A percentile compares a stretch with the other conserved stretches of the same genome.
These are phyloP conservation scores for Pseudococcus viburni DNA, from an alignment of 2,888 invertebrate genomes.

Conservation along the genomic window DNA sequence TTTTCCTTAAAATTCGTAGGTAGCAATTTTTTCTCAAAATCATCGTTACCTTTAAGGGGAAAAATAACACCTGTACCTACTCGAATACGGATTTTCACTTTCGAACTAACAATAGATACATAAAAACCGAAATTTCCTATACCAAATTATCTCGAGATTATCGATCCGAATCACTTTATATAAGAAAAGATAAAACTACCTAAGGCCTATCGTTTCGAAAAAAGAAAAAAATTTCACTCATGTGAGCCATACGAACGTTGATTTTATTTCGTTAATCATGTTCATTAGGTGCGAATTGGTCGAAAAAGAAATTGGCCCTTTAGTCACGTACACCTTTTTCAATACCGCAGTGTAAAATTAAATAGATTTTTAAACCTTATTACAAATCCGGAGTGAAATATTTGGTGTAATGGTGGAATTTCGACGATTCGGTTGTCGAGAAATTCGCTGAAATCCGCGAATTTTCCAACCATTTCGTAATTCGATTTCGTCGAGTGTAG, in stretches of 20 bases:
- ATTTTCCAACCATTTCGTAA: slow-evolving; percentile 1
- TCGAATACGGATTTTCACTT: no score
- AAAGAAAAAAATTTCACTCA: background rate
- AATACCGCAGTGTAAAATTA: background rate
- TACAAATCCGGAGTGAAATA: background rate
- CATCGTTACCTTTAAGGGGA: no score
- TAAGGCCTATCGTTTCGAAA: background rate
- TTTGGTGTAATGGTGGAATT: slow-evolving; percentile 5
- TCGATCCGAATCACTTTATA: background rate
- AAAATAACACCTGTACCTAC: no score
- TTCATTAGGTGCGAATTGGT: background rate
- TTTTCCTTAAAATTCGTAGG: no score
- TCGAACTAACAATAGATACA: no score
- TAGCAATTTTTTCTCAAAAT: no score
- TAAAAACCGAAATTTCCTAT: no score
- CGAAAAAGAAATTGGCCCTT: slow-evolving; percentile 4
- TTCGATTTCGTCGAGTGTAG: slow-evolving; percentile 13
- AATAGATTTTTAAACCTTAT: slow-evolving; percentile 20
- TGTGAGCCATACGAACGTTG: background rate
- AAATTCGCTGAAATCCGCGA: slow-evolving; percentile 11
- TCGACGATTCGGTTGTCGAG: background rate
- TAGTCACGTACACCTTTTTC: background rate
- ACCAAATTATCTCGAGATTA: no score
- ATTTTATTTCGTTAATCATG: slow-evolving; percentile 15
- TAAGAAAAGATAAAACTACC: background rate